phyloP scores from a whole-genome alignment of 35 echinoderm and acorn worm genomes.

The Heliocidaris tuberculata region DNA sequence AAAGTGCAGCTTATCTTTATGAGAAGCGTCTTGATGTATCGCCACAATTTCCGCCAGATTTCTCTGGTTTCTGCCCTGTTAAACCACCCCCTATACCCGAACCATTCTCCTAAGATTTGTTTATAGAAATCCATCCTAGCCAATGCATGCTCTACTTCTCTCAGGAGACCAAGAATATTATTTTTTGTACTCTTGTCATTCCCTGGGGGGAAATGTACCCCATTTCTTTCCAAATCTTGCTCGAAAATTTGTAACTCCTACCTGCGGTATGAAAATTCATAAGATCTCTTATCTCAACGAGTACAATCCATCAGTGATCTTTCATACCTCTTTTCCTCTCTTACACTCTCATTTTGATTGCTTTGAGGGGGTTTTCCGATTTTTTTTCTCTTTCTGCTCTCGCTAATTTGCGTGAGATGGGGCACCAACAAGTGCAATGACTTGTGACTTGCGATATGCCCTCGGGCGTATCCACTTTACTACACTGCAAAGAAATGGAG shows the following conservation, averaged over 20 bases:
- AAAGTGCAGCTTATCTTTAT: neutral
- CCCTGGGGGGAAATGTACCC: neutral
- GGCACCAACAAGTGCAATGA: conserved; percentile 39
- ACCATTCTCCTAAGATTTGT: neutral
- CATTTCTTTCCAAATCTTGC: conserved; percentile 10
- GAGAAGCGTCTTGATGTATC: neutral
- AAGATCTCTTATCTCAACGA: neutral
- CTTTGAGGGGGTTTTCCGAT: neutral
- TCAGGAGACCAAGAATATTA: neutral
- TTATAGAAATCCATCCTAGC: neutral
- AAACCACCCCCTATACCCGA: neutral
- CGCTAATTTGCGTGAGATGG: neutral
- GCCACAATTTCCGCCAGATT: neutral
- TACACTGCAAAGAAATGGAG: neutral
- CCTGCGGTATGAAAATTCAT: neutral
- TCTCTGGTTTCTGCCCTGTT: neutral
- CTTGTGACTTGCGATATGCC: conserved; percentile 35
- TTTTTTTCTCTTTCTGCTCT: neutral
- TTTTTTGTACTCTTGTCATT: neutral
- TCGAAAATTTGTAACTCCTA: neutral
- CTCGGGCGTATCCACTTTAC: neutral
- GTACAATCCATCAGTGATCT: neutral
- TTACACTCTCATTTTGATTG: neutral
- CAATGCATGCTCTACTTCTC: conserved; percentile 9
- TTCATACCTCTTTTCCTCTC: neutral